Evolutionary conservation across 2,797 vertebrate genomes (phyloP).

Genomic region (Chlorospingus semifuscus): DNA sequence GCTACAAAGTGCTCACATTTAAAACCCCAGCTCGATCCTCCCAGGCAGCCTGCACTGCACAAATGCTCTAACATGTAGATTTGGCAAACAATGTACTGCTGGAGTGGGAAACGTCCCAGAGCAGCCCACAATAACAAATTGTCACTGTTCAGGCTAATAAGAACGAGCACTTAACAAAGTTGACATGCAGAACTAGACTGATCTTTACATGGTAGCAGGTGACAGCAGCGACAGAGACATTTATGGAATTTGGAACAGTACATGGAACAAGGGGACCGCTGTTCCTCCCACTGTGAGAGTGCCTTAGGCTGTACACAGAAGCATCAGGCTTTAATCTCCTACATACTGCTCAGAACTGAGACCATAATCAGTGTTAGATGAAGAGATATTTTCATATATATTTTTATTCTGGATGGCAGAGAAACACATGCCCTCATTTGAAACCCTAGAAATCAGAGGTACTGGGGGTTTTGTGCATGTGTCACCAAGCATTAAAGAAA

Average conservation of each 20-base stretch:
- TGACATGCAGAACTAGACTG: constrained; percentile 6
- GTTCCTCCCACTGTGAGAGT: constrained; percentile 30
- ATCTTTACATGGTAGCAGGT: constrained; percentile 49
- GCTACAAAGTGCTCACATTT: neutral
- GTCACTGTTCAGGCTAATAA: constrained; percentile 55
- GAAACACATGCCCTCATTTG: neutral
- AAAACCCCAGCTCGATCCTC: neutral
- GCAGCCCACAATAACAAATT: constrained; percentile 3
- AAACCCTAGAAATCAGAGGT: constrained; percentile 21
- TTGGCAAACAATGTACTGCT: constrained; percentile 16
- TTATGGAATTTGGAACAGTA: constrained; percentile 28
- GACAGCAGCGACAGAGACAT: constrained; percentile 30
- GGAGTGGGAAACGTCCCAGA: constrained; percentile 11
- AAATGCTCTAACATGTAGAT: neutral
- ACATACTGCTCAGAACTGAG: constrained; percentile 23
- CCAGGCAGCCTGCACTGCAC: neutral
- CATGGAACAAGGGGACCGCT: constrained; percentile 30
- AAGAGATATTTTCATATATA: constrained; percentile 48
- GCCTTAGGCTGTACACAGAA: constrained; percentile 61
- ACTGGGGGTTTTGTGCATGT: neutral
- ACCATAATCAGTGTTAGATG: constrained; percentile 14
- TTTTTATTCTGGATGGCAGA: constrained; percentile 29
- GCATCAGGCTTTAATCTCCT: constrained; percentile 56
- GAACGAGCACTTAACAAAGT: constrained; percentile 59
- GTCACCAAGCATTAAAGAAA: constrained; percentile 21